A percentile compares a stretch with the other conserved stretches of the same genome.
phyloP scores from a whole-genome alignment of 1,140 invertebrate genomes.

The Akabosia matsudoensis region DNA sequence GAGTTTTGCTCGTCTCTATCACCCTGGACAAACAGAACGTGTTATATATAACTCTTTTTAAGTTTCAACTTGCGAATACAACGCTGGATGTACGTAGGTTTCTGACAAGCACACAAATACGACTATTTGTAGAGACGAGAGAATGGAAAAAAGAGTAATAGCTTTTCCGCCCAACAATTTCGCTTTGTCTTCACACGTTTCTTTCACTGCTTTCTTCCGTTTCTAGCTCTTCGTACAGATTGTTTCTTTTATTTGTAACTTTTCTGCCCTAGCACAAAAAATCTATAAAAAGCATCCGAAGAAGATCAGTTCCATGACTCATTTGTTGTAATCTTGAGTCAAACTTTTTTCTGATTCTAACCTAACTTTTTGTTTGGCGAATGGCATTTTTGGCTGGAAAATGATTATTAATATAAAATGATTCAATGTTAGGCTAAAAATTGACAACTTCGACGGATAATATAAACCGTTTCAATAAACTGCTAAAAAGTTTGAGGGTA shows the following conservation, averaged over 20 bases:
- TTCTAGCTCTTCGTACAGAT: not conserved
- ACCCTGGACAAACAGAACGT: not conserved
- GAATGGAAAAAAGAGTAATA: constrained; percentile 4
- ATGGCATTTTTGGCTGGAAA: not conserved
- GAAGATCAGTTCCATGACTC: constrained; percentile 2
- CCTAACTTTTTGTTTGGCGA: not conserved
- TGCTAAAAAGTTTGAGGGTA: too few relatives aligned
- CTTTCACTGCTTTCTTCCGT: not conserved
- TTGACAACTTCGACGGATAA: not conserved
- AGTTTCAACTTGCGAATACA: not conserved
- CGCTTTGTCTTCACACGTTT: constrained; percentile 12
- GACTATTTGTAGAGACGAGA: not conserved
- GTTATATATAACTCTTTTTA: not conserved
- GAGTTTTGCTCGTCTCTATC: not conserved
- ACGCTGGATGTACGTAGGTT: not conserved
- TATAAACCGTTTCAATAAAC: too few relatives aligned
- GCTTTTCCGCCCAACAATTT: constrained; percentile 17
- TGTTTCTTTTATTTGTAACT: not conserved
- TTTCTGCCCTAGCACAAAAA: not conserved
- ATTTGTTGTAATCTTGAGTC: not conserved
- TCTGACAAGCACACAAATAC: not conserved
- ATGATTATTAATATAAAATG: not conserved
- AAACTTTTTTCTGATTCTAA: not conserved
- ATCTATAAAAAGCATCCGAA: too few relatives aligned
- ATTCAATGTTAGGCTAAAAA: not conserved